phyloP scores from a whole-genome alignment of 2,797 vertebrate genomes.

The Lutjanus argentimaculatus region DNA sequence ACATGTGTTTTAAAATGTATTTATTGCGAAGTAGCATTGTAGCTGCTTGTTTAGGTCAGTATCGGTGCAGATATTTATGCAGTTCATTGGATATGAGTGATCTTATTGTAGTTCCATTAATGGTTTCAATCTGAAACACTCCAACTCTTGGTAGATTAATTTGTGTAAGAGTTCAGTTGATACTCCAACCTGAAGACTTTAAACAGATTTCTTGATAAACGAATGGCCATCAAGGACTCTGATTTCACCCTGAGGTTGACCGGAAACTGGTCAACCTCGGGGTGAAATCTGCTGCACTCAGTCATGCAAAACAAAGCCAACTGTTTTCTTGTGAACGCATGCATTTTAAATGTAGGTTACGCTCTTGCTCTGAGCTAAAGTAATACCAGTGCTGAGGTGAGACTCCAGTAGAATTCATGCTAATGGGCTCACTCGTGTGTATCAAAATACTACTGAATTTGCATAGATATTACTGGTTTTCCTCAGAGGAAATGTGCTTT shows the following conservation, averaged over 20 bases:
- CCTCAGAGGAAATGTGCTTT: constrained; percentile 14
- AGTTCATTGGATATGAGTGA: neutral
- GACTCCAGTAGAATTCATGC: neutral
- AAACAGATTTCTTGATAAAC: neutral
- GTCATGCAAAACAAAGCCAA: neutral
- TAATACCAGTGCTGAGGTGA: neutral
- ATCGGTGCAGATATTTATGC: neutral
- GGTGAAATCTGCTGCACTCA: neutral
- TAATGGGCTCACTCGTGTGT: constrained; percentile 13
- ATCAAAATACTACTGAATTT: constrained; percentile 24
- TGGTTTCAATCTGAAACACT: neutral
- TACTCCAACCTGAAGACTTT: neutral
- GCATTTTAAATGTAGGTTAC: neutral
- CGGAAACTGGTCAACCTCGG: too few relatives aligned
- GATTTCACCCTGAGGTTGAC: neutral
- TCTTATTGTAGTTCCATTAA: neutral
- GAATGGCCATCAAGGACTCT: neutral
- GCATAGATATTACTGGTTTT: constrained; percentile 42
- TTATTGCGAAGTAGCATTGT: neutral
- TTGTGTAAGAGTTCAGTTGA: neutral
- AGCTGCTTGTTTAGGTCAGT: neutral
- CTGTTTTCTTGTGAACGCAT: neutral
- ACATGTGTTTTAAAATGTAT: neutral
- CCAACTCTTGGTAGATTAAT: neutral
- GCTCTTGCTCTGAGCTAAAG: neutral